Conservation (phyloP, 2,888 invertebrate genomes). For the Cephus pulcher region DNA sequence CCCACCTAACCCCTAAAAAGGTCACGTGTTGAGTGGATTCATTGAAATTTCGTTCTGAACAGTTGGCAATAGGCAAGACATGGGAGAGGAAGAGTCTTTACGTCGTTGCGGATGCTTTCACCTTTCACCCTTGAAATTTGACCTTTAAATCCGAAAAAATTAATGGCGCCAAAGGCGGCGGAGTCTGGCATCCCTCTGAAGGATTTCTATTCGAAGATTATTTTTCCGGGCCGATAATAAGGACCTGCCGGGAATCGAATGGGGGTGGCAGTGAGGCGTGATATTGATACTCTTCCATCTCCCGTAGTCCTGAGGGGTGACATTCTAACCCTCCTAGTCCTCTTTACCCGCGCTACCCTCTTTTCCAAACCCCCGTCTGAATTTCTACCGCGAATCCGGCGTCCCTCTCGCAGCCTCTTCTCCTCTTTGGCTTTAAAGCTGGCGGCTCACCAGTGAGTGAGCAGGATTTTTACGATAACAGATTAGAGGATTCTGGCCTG, state of each 20-base stretch:
- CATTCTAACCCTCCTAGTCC: constrained; percentile 36
- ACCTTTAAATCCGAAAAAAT: constrained; percentile 21
- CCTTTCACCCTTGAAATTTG: constrained; percentile 25
- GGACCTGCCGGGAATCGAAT: constrained; percentile 22
- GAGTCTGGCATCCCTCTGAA: background rate
- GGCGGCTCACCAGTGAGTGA: constrained; percentile 42
- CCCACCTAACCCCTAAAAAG: background rate
- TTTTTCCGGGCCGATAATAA: constrained; percentile 55
- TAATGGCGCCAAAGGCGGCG: background rate
- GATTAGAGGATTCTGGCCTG: constrained; percentile 50
- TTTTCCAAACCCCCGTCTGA: background rate
- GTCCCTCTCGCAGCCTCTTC: constrained; percentile 12
- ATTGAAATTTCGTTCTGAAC: background rate
- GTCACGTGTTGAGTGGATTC: background rate
- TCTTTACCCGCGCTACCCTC: background rate
- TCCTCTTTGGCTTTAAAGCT: constrained; percentile 40
- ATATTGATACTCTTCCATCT: constrained; percentile 60
- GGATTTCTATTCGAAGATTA: constrained; percentile 45
- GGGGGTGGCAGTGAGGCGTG: constrained; percentile 56
- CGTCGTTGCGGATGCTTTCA: background rate
- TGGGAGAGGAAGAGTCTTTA: background rate
- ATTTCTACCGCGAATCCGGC: constrained; percentile 6
- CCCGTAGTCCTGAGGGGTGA: constrained; percentile 40
- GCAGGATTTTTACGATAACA: constrained; percentile 58
- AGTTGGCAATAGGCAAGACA: background rate